Conservation (phyloP, 2,797 vertebrate species). For the Chiroxiphia lanceolata region DNA sequence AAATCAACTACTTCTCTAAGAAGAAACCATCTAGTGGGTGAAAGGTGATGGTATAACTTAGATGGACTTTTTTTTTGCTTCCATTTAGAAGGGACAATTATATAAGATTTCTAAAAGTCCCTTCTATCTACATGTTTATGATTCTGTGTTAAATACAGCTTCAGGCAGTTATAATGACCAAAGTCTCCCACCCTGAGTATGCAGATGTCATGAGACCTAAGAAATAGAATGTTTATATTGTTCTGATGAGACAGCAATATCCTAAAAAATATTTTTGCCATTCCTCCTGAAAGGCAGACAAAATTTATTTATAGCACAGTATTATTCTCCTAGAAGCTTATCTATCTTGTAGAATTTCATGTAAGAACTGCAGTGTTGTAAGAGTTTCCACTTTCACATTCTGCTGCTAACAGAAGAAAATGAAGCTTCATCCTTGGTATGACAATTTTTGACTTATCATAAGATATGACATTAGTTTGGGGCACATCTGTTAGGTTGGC, state of each 20-base stretch:
- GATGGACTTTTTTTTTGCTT: background rate
- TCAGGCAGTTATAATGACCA: background rate
- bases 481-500: background rate
- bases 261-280: background rate
- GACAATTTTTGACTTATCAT: background rate
- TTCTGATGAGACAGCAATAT: background rate
- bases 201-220: background rate
- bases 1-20: background rate
- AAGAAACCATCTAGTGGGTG: background rate
- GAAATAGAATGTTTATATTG: conserved; percentile 6
- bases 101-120: background rate
- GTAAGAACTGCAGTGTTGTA: background rate
- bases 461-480: background rate
- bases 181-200: background rate
- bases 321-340: background rate
- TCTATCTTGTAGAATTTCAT: background rate
- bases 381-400: background rate
- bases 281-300: background rate
- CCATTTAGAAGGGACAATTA: background rate
- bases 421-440: background rate
- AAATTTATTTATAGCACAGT: background rate
- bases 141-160: background rate
- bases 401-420: background rate
- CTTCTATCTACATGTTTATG: background rate
- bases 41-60: background rate